Percentiles rank a stretch among this genome's conserved stretches.
Conservation (phyloP, 2,888 invertebrate genomes). For the Choristoneura rosaceana region DNA sequence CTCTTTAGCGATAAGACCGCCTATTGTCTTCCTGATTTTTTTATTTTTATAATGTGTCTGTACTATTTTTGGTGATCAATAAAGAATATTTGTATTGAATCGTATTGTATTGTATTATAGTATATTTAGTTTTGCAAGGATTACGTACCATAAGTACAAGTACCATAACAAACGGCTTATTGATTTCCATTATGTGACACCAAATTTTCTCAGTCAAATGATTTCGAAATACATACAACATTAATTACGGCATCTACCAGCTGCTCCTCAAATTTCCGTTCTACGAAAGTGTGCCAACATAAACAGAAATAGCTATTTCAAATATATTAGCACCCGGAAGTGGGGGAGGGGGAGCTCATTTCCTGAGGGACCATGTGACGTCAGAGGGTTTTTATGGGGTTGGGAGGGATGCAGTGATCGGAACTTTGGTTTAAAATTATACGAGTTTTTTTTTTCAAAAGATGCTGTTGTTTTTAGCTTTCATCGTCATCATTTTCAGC, state of each 20-base stretch:
- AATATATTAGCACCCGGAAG: conserved; percentile 40
- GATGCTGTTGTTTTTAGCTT: neutral
- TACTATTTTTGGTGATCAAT: too few relatives aligned
- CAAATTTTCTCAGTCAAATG: neutral
- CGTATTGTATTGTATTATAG: too few relatives aligned
- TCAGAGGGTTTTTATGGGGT: conserved; percentile 31
- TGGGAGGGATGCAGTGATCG: conserved; percentile 6
- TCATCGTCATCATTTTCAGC: too few relatives aligned
- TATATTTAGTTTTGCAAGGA: too few relatives aligned
- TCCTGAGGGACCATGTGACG: conserved; percentile 41
- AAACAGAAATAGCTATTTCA: conserved; percentile 40
- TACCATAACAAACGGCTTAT: neutral
- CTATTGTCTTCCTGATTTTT: too few relatives aligned
- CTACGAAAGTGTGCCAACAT: conserved; percentile 36
- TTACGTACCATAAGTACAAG: too few relatives aligned
- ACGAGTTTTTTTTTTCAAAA: neutral
- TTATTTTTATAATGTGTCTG: too few relatives aligned
- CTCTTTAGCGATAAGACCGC: too few relatives aligned
- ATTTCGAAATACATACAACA: conserved; percentile 22
- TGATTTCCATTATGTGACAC: neutral
- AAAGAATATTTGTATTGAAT: too few relatives aligned
- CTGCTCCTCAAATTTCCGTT: conserved; percentile 42
- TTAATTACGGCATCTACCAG: conserved; percentile 38
- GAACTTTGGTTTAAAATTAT: neutral
- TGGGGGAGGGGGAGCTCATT: conserved; percentile 43